These are phyloP conservation scores for Cephus runcator DNA, from an alignment of 2,888 invertebrate species.

Conservation along the genomic window DNA sequence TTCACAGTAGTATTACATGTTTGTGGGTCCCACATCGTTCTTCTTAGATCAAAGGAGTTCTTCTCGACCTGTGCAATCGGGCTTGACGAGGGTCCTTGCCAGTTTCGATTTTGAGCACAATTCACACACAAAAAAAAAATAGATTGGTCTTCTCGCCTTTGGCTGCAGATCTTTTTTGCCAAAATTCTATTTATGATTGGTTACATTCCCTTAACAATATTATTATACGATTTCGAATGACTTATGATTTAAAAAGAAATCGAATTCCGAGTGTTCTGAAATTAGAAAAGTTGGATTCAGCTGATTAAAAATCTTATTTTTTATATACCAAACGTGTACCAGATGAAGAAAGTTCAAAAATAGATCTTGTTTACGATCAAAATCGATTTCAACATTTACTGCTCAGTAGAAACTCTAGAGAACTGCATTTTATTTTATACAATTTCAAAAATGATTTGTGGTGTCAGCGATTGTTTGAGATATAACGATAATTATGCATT, in stretches of 20 bases:
- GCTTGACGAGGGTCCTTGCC: constrained; percentile 21
- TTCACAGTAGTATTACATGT: constrained; percentile 16
- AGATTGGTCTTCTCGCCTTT: background rate
- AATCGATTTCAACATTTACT: no score
- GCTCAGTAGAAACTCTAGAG: no score
- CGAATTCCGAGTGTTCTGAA: background rate
- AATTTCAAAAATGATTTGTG: background rate
- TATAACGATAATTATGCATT: background rate
- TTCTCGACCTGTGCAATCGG: constrained; percentile 10
- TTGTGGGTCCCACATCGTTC: background rate
- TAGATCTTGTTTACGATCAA: no score
- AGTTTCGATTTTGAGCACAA: background rate
- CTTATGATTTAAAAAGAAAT: background rate
- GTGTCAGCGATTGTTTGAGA: background rate
- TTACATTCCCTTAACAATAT: no score
- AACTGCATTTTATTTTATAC: background rate
- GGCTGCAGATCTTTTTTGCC: constrained; percentile 2
- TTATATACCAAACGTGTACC: background rate
- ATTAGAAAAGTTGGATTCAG: background rate
- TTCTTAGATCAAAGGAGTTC: constrained; percentile 14
- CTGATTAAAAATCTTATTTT: no score
- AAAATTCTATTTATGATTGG: background rate
- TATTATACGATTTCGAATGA: no score
- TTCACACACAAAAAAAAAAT: background rate
- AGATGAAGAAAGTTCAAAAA: background rate